A percentile compares a stretch with the other conserved stretches of the same genome.
Conservation (phyloP, 2,797 vertebrate genomes). For the Sebastes elongatus region DNA sequence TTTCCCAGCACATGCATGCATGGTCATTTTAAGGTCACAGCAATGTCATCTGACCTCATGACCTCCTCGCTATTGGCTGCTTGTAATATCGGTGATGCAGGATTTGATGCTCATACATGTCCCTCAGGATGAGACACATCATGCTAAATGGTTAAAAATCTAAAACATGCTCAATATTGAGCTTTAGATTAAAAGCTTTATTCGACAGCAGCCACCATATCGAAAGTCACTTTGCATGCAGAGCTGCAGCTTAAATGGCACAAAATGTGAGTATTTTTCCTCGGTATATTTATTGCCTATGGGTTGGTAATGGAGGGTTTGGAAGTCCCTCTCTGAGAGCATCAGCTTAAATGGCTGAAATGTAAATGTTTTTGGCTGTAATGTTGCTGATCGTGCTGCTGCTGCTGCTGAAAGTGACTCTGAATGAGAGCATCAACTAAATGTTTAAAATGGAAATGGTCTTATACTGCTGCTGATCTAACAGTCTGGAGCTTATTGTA, state of each 20-base stretch:
- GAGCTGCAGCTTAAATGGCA: constrained; percentile 27
- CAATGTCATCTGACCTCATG: constrained; percentile 52
- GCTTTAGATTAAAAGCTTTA: constrained; percentile 52
- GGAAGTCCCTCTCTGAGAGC: constrained; percentile 32
- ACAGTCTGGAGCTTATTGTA: neutral
- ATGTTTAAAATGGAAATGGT: constrained; percentile 10
- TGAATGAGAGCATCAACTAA: constrained; percentile 13
- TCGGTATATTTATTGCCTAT: constrained; percentile 26
- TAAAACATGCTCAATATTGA: constrained; percentile 27
- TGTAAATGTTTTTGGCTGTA: constrained; percentile 52
- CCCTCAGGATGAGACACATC: constrained; percentile 29
- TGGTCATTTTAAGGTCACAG: constrained; percentile 52
- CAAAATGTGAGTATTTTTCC: neutral
- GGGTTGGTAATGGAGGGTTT: constrained; percentile 15
- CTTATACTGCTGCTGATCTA: neutral
- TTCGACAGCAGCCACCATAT: constrained; percentile 15
- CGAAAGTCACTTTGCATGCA: constrained; percentile 37
- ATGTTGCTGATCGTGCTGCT: constrained; percentile 30
- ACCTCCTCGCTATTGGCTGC: constrained; percentile 32
- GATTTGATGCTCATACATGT: constrained; percentile 6
- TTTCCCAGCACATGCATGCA: constrained; percentile 15
- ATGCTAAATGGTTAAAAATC: constrained; percentile 26
- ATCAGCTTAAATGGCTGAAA: constrained; percentile 53
- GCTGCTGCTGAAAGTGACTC: constrained; percentile 11
- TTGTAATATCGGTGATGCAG: constrained; percentile 38